phyloP scores from a whole-genome alignment of 2,888 invertebrate species.

The Apodemia zela region DNA sequence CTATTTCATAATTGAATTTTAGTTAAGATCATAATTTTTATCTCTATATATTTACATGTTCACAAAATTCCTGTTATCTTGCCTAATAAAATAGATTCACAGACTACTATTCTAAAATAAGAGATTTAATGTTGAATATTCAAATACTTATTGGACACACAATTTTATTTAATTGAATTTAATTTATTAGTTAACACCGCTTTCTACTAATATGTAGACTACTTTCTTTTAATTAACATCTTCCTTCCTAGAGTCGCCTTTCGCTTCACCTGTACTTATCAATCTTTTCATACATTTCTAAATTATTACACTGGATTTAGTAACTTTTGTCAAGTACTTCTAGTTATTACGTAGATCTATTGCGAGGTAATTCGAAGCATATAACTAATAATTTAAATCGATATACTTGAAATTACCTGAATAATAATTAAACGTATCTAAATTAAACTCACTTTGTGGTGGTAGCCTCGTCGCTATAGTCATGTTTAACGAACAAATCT shows the following conservation, averaged over 20 bases:
- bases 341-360: background rate
- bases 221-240: too few relatives aligned
- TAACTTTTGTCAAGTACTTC: background rate
- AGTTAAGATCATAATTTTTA: conserved; percentile 4
- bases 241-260: too few relatives aligned
- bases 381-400: background rate
- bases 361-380: background rate
- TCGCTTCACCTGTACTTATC: too few relatives aligned
- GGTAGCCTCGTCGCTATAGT: conserved; percentile 64
- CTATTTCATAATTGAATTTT: background rate
- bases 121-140: too few relatives aligned
- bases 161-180: too few relatives aligned
- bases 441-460: conserved; percentile 65
- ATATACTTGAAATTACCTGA: background rate
- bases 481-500: conserved; percentile 55
- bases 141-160: too few relatives aligned
- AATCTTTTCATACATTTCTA: too few relatives aligned
- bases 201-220: too few relatives aligned
- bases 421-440: conserved; percentile 8
- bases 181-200: too few relatives aligned
- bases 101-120: background rate
- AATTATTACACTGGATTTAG: too few relatives aligned
- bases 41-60: background rate
- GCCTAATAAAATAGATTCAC: background rate
- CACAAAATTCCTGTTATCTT: background rate